Conservation (phyloP, 2,888 invertebrate species). For the Ceraclea dissimilis region DNA sequence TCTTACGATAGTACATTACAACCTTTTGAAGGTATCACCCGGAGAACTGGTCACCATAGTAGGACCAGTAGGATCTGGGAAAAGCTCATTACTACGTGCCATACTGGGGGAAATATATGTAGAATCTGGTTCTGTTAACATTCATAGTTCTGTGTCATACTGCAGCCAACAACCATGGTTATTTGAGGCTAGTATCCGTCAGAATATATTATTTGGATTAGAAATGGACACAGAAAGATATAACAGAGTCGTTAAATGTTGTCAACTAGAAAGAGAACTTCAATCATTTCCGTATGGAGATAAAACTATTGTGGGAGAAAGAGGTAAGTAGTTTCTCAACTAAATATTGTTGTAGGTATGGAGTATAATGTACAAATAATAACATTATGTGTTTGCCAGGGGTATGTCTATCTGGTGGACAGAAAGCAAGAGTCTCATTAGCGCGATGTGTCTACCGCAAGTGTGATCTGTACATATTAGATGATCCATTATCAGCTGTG, state of each 20-base stretch:
- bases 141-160: conserved; percentile 50
- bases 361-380: too few species aligned
- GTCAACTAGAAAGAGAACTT: conserved; percentile 53
- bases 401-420: conserved; percentile 59
- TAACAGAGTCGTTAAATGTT: conserved; percentile 49
- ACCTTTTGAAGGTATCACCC: conserved; percentile 2
- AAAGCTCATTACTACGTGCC: conserved; percentile 63
- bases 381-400: too few species aligned
- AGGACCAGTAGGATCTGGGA: conserved; percentile 71
- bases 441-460: conserved; percentile 52
- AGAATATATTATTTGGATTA: conserved; percentile 72
- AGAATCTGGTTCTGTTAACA: conserved; percentile 41
- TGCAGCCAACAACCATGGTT: conserved; percentile 65
- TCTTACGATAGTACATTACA: neutral
- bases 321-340: conserved; percentile 36
- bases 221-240: conserved; percentile 49
- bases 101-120: conserved; percentile 63
- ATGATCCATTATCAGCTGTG: conserved; percentile 55
- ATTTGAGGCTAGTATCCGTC: conserved; percentile 53
- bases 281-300: conserved; percentile 57
- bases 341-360: neutral
- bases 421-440: conserved; percentile 52
- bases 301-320: conserved; percentile 59
- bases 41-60: conserved; percentile 53
- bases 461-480: conserved; percentile 56